A percentile compares a stretch with the other conserved stretches of the same genome.
phyloP scores from a whole-genome alignment of 2,113 vertebrate genomes.

The Cnemophilus loriae region DNA sequence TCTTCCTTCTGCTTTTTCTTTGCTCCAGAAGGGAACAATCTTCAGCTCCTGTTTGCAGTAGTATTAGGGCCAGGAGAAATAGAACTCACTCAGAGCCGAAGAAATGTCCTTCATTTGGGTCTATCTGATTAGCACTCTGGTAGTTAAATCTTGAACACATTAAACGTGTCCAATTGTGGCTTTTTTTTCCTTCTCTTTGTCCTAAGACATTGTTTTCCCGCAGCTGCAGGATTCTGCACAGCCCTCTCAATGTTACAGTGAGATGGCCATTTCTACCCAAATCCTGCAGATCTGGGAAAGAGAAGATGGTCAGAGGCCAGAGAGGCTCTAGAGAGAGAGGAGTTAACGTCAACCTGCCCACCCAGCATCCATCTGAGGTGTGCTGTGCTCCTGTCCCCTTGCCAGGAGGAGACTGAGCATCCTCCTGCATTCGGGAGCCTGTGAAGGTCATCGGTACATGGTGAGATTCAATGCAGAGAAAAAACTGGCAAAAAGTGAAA shows the following conservation, averaged over 20 bases:
- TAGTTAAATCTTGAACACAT: neutral
- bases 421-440: neutral
- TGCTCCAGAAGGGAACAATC: neutral
- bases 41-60: neutral
- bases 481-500: neutral
- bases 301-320: rapidly evolving
- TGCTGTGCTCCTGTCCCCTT: neutral
- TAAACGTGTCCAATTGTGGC: neutral
- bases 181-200: neutral
- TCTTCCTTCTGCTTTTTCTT: conserved; percentile 9
- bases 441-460: neutral
- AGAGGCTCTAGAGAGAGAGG: neutral
- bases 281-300: neutral
- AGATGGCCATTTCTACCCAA: neutral
- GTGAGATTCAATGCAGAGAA: neutral
- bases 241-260: neutral
- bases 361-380: neutral
- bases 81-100: neutral
- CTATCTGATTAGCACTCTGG: neutral
- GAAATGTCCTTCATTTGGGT: neutral
- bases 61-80: neutral
- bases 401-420: neutral
- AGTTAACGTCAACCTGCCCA: neutral
- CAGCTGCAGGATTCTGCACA: neutral
- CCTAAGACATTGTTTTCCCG: neutral